These are phyloP conservation scores for Rhingia rostrata DNA, from an alignment of 2,888 invertebrate species.

Conservation along the genomic window DNA sequence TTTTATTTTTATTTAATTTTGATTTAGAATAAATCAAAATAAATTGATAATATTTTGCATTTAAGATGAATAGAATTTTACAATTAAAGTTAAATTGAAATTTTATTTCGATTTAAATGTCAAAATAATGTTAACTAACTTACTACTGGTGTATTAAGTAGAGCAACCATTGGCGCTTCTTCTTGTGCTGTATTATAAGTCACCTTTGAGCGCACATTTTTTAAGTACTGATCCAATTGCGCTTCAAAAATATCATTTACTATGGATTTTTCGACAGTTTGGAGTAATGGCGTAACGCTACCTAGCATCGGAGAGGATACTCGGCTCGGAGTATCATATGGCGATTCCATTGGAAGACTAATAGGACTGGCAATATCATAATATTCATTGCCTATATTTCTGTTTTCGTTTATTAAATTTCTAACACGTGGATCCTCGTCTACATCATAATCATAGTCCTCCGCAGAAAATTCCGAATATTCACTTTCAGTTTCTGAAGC, in stretches of 20 bases:
- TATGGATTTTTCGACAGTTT: conserved; percentile 72
- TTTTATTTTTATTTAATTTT: too few species aligned
- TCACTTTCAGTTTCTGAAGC: conserved; percentile 77
- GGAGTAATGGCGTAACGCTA: conserved; percentile 45
- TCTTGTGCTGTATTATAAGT: conserved; percentile 45
- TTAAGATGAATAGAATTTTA: too few species aligned
- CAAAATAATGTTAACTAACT: conserved; percentile 58
- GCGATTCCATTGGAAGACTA: conserved; percentile 79
- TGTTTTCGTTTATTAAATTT: conserved; percentile 39
- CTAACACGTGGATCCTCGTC: conserved; percentile 9
- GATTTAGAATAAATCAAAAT: too few species aligned
- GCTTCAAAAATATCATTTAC: conserved; percentile 79
- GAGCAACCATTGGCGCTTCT: neutral
- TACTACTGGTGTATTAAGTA: conserved; percentile 78
- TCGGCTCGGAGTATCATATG: conserved; percentile 77
- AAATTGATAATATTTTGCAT: too few species aligned
- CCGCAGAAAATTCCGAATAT: conserved; percentile 73
- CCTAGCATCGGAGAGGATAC: conserved; percentile 77
- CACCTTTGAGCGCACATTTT: conserved; percentile 79
- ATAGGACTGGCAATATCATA: conserved; percentile 79
- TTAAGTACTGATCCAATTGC: conserved; percentile 80
- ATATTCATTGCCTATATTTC: conserved; percentile 70
- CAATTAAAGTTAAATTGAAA: too few species aligned
- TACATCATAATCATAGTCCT: conserved; percentile 76
- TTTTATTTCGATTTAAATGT: too few species aligned